Evolutionary conservation across 2,113 vertebrate species (phyloP).

Genomic region (Peucedramus taeniatus): DNA sequence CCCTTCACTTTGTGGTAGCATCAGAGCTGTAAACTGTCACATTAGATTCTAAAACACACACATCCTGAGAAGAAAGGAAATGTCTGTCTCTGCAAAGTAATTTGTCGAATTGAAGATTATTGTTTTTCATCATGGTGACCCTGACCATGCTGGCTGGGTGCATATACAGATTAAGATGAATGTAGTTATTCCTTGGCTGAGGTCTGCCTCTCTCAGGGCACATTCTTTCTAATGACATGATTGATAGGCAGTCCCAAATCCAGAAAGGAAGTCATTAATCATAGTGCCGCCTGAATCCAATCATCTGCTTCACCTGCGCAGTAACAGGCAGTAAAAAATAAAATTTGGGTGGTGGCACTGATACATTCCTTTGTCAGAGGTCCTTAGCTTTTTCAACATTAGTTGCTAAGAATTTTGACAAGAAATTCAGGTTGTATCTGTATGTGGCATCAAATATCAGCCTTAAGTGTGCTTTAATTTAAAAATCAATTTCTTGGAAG

Average conservation of each 20-base stretch:
- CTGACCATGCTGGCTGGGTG: constrained; percentile 97
- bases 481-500: not conserved
- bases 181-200: constrained; percentile 99
- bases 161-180: constrained; percentile 99
- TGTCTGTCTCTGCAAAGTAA: constrained; percentile 96
- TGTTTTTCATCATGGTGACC: constrained; percentile 99
- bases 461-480: not conserved
- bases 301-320: constrained; percentile 99
- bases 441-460: constrained; percentile 63
- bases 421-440: constrained; percentile 73
- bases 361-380: constrained; percentile 81
- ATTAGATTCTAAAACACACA: constrained; percentile 78
- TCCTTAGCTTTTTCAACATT: constrained; percentile 87
- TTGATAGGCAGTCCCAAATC: constrained; percentile 99
- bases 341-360: constrained; percentile 86
- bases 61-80: constrained; percentile 78
- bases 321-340: constrained; percentile 97
- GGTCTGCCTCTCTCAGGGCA: constrained; percentile 99
- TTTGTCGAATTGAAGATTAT: constrained; percentile 99
- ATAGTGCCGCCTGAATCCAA: constrained; percentile 97
- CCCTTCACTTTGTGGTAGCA: constrained; percentile 89
- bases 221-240: constrained; percentile 99
- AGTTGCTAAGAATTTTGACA: constrained; percentile 75
- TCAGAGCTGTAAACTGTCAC: constrained; percentile 89
- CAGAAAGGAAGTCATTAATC: constrained; percentile 99